Base-by-base conservation (phyloP, 2,888 invertebrate genomes). In the Octonoba sinensis region DNA sequence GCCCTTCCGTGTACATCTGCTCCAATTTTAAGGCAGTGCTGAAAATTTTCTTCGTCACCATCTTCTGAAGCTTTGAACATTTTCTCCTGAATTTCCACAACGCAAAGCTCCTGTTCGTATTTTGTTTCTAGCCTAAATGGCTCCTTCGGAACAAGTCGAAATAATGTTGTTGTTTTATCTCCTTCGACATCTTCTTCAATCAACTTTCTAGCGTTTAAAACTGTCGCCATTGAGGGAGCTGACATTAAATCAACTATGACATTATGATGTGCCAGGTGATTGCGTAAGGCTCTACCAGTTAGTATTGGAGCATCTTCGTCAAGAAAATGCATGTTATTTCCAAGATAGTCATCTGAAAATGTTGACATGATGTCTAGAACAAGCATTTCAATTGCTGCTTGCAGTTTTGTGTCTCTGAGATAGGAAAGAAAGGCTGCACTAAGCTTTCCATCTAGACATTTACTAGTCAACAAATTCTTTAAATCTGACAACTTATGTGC, bases 191-290 rank as follows among this genome's bases (percentile, higher is more conserved):
- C 18, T 47, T 72, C 46, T 36, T 49, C n/a, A 12, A 18, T 27
- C 15, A 72, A 12, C 18, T 65, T 73, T 13, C 3, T 24, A 36
- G 79, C 72, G 66, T 73, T 57, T 18, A 73, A 16, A 49, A n/a
- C 22, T 12, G 57, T 54, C 3, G 54, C 65, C 11, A 57, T 18
- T 8, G 54, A 47, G 8, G 49, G 20, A n/a, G 65, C 49, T 18
- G 44, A 44, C 16, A 49, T 22, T 22, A 60, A 44, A n/a, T 62
- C 56, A 15, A 22, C 47, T 13, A 78, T 13, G 47, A n/a, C 4
- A 54, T 79, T 79, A 15, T 22, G 47, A 47, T 79, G 79, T 1
- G 73, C 73, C 18, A 79, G 46, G 24, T 79, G 59, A 22, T 73
- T 79, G 8, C 72, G 72, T 49, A 79, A 44, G 20, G 44, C 47